Percentiles rank a stretch among this genome's conserved stretches.
Conservation (phyloP, 2,797 vertebrate species). For the Passerculus sandwichensis region DNA sequence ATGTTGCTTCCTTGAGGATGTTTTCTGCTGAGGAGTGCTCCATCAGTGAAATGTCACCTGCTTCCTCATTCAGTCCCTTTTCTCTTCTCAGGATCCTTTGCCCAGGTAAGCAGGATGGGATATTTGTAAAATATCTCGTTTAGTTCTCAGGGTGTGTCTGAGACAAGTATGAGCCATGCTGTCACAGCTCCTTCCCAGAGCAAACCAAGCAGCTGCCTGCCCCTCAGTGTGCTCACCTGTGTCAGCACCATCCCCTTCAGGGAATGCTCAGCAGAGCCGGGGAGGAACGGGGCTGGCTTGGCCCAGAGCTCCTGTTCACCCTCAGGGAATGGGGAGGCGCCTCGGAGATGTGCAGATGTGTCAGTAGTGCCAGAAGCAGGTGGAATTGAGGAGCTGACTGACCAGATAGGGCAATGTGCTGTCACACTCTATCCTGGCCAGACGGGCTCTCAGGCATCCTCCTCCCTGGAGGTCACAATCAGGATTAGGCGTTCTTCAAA, state of each 20-base stretch:
- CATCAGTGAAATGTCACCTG: neutral
- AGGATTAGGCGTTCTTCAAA: neutral
- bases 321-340: neutral
- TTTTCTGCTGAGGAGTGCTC: neutral
- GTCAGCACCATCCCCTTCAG: neutral
- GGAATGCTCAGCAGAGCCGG: neutral
- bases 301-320: neutral
- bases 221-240: neutral
- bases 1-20: neutral
- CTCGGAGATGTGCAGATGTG: fast-evolving
- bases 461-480: neutral
- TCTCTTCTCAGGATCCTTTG: neutral
- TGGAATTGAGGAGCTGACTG: neutral
- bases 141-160: neutral
- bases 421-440: neutral
- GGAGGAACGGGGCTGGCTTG: fast-evolving
- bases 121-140: neutral
- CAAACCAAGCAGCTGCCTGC: neutral
- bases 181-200: neutral
- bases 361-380: neutral
- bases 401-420: too few species aligned
- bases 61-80: neutral
- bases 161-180: neutral
- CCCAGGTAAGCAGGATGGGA: neutral
- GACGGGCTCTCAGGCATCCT: neutral